Base-by-base conservation (phyloP, 2,797 vertebrate genomes). In the Semaprochilodus insignis region DNA sequence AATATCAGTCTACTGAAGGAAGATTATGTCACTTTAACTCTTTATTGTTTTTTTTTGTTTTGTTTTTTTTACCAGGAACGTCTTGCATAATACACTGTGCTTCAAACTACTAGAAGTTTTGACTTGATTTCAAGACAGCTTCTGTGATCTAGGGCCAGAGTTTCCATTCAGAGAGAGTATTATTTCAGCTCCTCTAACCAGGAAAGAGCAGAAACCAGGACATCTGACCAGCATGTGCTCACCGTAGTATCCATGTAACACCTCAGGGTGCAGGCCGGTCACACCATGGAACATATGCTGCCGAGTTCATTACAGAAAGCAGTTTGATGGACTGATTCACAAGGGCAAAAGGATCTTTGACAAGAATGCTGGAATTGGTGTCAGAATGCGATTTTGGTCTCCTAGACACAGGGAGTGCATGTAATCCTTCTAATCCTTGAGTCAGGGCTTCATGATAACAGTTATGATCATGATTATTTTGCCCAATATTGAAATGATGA, bases 391-490 rank as follows among this genome's bases (percentile, higher is more conserved):
- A 21, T 70, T 70, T 70, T 6, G 3, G 67, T 48, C n/a, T 71
- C 44, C 34, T 13, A 44, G 7, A 71, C 66, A 48, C 66, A n/a
- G 69, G 52, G 69, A 71, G 16, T 51, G 63, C 63, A 21, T 66
- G 63, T 66, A 66, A 66, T 66, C 63, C 63, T 21, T 17, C 63
- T 66, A 66, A 66, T 66, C 63, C 63, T 36, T 66, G 16, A 36
- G 63, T 31, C 63, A 73, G 40, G 36, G 16, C 25, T 11, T 13
- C 51, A 4, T 54, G 70, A 54, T 71, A 44, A 48, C 44, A 51
- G 23, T 10, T 36, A 66, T 21, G 7, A 65, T 65, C 19, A 66
- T 19, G 31, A 36, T 31, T 19, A 66, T 7, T 66, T 36, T 36
- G 63, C 17, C 8, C 63, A 66, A 21, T 36, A 66, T 65, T 66